A percentile compares a stretch with the other conserved stretches of the same genome.
Conservation (phyloP, 2,888 invertebrate genomes). For the Monopis laevigella region DNA sequence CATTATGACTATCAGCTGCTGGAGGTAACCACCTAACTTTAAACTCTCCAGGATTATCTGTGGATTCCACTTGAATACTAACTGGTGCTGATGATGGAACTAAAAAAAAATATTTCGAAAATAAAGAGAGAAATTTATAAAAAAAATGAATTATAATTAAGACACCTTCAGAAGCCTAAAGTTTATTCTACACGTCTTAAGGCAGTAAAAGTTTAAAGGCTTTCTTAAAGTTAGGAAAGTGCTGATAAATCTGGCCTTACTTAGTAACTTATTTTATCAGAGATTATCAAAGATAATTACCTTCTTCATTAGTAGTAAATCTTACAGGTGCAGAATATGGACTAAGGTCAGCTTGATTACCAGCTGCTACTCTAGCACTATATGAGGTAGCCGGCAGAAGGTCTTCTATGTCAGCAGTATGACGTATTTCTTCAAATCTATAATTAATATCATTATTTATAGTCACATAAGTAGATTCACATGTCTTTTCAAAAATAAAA, state of each 20-base stretch:
- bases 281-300: too few species aligned
- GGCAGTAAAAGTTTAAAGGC: too few species aligned
- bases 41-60: slow-evolving; percentile 53
- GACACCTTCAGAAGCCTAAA: too few species aligned
- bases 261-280: too few species aligned
- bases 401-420: slow-evolving; percentile 46
- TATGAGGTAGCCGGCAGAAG: slow-evolving; percentile 51
- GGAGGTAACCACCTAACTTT: slow-evolving; percentile 55
- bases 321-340: slow-evolving; percentile 47
- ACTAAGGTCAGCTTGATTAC: slow-evolving; percentile 55
- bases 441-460: not conserved
- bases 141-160: too few species aligned
- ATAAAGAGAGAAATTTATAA: too few species aligned
- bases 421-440: slow-evolving; percentile 49
- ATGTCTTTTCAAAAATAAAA: too few species aligned
- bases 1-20: slow-evolving; percentile 53
- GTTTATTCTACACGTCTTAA: too few species aligned
- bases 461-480: not conserved
- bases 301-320: slow-evolving; percentile 59
- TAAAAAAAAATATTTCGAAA: slow-evolving; percentile 19
- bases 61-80: slow-evolving; percentile 53
- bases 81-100: slow-evolving; percentile 55
- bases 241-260: too few species aligned
- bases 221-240: too few species aligned
- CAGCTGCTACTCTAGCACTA: slow-evolving; percentile 51